A percentile compares a stretch with the other conserved stretches of the same genome.
Conservation (phyloP, 2,888 invertebrate genomes). For the Sepiola atlantica region DNA sequence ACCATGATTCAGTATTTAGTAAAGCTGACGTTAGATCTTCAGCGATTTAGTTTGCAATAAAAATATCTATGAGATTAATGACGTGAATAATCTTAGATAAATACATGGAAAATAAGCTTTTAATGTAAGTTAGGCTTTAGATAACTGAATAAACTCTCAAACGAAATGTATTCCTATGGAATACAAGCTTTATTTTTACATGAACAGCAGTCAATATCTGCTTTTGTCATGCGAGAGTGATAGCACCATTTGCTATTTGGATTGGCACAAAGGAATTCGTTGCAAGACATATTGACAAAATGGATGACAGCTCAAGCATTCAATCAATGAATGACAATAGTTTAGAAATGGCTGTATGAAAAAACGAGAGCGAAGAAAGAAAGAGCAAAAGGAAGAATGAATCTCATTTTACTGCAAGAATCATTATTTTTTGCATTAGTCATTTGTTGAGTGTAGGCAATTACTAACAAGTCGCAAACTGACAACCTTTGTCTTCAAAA, state of each 20-base stretch:
- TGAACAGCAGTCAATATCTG: not conserved
- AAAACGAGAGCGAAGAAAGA: not conserved
- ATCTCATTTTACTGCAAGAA: not conserved
- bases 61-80: not conserved
- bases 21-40: not conserved
- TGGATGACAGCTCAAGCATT: constrained; percentile 20
- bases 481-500: not conserved
- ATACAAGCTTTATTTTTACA: not conserved
- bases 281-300: not conserved
- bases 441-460: not conserved
- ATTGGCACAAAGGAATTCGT: constrained; percentile 18
- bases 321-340: constrained; percentile 12
- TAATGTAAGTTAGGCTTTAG: not conserved
- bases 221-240: not conserved
- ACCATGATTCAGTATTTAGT: not conserved
- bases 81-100: not conserved
- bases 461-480: not conserved
- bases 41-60: not conserved
- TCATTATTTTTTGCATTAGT: not conserved
- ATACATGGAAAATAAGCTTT: not conserved
- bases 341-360: not conserved
- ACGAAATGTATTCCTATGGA: not conserved
- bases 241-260: not conserved
- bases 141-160: not conserved
- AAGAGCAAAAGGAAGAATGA: not conserved